A percentile compares a stretch with the other conserved stretches of the same genome.
Evolutionary conservation across 30 jellyfish, hydroid and myxozoan genomes (phyloP).

Genomic region (Haliclystus octoradiatus): DNA sequence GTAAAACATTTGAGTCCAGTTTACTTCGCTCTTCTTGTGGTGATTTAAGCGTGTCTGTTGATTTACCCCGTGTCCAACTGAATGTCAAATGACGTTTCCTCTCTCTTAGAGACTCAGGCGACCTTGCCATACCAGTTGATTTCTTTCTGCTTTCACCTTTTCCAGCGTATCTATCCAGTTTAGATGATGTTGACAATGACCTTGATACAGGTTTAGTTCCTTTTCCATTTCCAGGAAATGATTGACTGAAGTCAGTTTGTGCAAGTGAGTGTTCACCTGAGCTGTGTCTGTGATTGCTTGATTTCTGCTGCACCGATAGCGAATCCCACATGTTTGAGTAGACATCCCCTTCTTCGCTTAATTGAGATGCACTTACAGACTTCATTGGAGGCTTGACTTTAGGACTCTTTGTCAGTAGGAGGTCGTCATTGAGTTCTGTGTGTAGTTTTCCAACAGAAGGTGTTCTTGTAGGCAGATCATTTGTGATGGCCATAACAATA

Average conservation of each 20-base stretch:
- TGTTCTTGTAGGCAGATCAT: no score
- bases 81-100: neutral
- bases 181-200: neutral
- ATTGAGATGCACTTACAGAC: neutral
- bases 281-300: neutral
- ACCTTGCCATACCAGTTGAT: neutral
- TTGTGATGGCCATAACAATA: no score
- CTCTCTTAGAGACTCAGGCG: neutral
- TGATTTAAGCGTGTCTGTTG: neutral
- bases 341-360: neutral
- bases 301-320: neutral
- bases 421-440: neutral
- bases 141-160: neutral
- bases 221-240: neutral
- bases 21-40: neutral
- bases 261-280: neutral
- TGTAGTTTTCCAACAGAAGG: no score
- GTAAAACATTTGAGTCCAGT: neutral
- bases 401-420: no score
- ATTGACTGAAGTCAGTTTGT: neutral
- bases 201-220: neutral
- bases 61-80: neutral
- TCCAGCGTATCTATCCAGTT: neutral
- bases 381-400: neutral
- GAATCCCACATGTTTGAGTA: neutral